A percentile compares a stretch with the other conserved stretches of the same genome.
These are phyloP conservation scores for Drosophila prostipennis DNA, from an alignment of 2,888 invertebrate genomes.

Conservation along the genomic window DNA sequence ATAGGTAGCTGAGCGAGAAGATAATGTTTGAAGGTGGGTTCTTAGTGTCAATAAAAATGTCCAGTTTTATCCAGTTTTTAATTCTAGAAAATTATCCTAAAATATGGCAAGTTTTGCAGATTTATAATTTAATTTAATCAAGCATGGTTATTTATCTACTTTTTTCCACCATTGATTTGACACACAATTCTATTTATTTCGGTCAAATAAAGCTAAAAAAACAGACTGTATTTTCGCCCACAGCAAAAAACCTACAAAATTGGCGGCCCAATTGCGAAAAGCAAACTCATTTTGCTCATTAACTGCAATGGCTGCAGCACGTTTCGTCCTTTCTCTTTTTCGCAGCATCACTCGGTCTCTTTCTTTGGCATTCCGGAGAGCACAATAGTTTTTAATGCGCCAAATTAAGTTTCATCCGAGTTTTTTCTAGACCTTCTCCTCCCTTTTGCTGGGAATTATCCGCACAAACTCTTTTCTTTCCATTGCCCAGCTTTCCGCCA, in stretches of 20 bases:
- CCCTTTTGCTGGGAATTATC: constrained; percentile 22
- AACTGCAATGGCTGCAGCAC: constrained; percentile 65
- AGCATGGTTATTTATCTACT: not conserved
- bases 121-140: too few species aligned
- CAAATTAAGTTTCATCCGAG: constrained; percentile 66
- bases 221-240: constrained; percentile 14
- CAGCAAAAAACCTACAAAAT: constrained; percentile 12
- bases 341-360: constrained; percentile 1
- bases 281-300: constrained; percentile 62
- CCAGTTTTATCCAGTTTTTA: not conserved
- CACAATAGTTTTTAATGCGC: constrained; percentile 77
- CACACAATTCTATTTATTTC: constrained; percentile 29
- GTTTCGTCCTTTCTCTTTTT: constrained; percentile 33
- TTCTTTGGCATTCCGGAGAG: constrained; percentile 25
- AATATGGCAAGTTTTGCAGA: too few species aligned
- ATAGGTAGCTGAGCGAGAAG: constrained; percentile 18
- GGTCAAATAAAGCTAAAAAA: not conserved
- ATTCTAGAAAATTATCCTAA: not conserved
- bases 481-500: too few species aligned
- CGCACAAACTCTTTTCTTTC: constrained; percentile 29
- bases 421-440: constrained; percentile 17
- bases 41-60: not conserved
- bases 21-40: constrained; percentile 12
- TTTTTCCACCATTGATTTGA: constrained; percentile 15
- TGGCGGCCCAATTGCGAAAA: constrained; percentile 21